Evolutionary conservation across 2,797 vertebrate species (phyloP).

Genomic region (Neosilurus mollespiculum): DNA sequence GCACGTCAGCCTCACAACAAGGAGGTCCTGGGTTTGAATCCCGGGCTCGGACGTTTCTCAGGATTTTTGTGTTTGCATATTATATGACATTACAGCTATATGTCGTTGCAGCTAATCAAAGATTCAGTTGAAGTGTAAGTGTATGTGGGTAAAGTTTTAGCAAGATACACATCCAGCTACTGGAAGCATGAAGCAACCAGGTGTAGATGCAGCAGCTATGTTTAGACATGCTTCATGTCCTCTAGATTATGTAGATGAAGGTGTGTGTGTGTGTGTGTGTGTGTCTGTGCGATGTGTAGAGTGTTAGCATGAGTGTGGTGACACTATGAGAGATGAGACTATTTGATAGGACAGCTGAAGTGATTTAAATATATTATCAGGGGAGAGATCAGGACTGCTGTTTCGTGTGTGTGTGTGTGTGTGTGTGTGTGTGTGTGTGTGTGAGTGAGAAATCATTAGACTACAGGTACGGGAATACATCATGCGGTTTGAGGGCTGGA

Average conservation of each 20-base stretch:
- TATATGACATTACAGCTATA: too few relatives aligned
- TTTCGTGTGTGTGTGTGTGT: neutral
- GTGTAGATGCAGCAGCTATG: neutral
- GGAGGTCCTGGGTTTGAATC: too few relatives aligned
- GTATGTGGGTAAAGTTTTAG: neutral
- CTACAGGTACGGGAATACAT: neutral
- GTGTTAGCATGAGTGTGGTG: neutral
- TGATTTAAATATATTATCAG: neutral
- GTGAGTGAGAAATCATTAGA: neutral
- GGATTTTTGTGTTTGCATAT: too few relatives aligned
- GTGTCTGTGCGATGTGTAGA: neutral
- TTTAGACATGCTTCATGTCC: slow-evolving; percentile 7
- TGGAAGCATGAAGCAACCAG: neutral
- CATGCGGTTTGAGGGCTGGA: neutral
- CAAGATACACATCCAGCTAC: neutral
- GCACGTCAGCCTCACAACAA: too few relatives aligned
- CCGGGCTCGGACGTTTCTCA: too few relatives aligned
- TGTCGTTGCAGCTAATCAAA: neutral
- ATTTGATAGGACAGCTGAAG: neutral
- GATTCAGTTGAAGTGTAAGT: neutral
- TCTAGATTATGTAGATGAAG: slow-evolving; percentile 1
- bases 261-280: neutral
- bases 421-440: neutral
- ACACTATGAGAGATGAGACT: neutral
- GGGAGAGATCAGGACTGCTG: neutral